Evolutionary conservation across 2,888 invertebrate genomes (phyloP).

Genomic region (Tenthredo mesomela): DNA sequence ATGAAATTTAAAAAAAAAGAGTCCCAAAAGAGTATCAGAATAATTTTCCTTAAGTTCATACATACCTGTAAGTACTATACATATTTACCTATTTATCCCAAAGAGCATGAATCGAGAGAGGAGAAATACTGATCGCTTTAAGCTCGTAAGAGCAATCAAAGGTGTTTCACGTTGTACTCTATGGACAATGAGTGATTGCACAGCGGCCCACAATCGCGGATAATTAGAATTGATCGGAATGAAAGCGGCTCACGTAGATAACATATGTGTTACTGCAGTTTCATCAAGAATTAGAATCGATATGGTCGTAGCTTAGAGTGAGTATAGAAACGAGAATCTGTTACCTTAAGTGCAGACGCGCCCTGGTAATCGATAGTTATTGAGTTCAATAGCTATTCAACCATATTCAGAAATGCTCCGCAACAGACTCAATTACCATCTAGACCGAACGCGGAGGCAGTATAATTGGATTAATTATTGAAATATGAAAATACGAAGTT

Average conservation of each 20-base stretch:
- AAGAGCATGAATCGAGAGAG: neutral
- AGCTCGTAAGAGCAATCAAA: neutral
- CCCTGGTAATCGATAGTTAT: neutral
- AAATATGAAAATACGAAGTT: neutral
- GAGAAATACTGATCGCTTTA: neutral
- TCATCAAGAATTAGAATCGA: neutral
- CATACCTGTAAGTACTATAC: too few species aligned
- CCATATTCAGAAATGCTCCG: neutral
- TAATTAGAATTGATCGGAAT: slow-evolving; percentile 1
- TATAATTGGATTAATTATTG: neutral
- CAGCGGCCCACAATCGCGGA: neutral
- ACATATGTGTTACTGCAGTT: neutral
- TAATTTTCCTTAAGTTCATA: too few species aligned
- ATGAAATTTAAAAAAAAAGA: too few species aligned
- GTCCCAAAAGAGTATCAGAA: too few species aligned
- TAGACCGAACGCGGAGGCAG: neutral
- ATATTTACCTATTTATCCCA: neutral
- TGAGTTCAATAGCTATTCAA: neutral
- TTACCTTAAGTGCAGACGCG: neutral
- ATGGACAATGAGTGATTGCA: neutral
- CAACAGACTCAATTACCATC: neutral
- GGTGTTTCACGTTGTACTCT: neutral
- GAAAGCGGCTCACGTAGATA: neutral
- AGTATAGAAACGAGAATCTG: neutral
- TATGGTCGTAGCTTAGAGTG: neutral